Evolutionary conservation across 2,888 invertebrate genomes (phyloP), one percentile per base, ranked within the genome.

Genomic region (Mystacides longicornis): DNA sequence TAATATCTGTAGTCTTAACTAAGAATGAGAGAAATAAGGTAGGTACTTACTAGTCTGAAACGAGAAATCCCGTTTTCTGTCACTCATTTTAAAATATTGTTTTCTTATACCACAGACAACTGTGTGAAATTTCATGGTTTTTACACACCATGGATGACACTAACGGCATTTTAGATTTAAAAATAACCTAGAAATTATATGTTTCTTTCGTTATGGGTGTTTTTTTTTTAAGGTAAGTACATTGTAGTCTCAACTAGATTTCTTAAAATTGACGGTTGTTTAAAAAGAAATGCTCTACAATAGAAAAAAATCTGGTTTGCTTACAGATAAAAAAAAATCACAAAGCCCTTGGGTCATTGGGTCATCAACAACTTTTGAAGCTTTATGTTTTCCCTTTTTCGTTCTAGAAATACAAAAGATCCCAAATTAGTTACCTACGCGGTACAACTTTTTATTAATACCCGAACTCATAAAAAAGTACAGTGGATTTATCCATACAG

Each of bases 391-490:
- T 55, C 52, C 54, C 51, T 54, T 53, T 57, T 23, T 54, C 55
- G 27, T 47, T 45, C 52, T 57, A 55, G 51, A 42, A 23, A 21
- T 27, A 60, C 57, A 57, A 60, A 57, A 46, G 52, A 37, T n/a
- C 33, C 56, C 56, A 58, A 60, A 60, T 60, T 60, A 60, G 60
- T 60, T 50, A 37, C 37, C 14, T 37, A 37, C 16, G 11, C 7
- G 27, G 27, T n/a, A n/a, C n/a, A n/a, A n/a, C n/a, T n/a, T n/a
- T n/a, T n/a, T n/a, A n/a, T n/a, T n/a, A n/a, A n/a, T n/a, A n/a
- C 37, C 3, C 37, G 16, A n/a, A 3, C 22, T 48, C 2, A 16
- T n/a, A 23, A 22, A 49, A 49, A 49, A 47, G 21, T 20, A 20
- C 18, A 47, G 20, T 47, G 9, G 47, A 47, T 20, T 23, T 4